Evolutionary conservation across 2,797 vertebrate species (phyloP), one percentile per base, ranked within the genome.

Genomic region (Gymnoscopelus braueri): DNA sequence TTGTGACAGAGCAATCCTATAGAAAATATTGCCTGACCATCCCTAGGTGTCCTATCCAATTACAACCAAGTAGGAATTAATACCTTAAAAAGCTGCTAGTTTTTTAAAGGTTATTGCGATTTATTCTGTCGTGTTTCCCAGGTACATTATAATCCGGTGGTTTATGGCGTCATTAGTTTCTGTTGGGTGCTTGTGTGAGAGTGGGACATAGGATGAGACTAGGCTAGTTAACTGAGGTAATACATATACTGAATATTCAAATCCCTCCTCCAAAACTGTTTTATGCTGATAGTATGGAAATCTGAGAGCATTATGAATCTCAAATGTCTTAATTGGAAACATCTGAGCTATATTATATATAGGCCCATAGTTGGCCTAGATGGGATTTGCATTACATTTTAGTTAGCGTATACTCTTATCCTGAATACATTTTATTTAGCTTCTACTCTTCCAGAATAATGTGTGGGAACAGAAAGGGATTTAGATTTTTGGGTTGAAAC

Each of bases 91-190:
- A 96, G 93, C 93, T 95, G 92, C 89, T 94, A 91, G 89, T 94
- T 95, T 95, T 94, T 94, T 91, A 94, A 93, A 93, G 94, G 92
- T 95, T 95, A 94, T 94, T 95, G 91, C 92, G 94, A 92, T 95
- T 93, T 93, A 95, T 95, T 93, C 89, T 87, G 87, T 80, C 44
- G 19, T 78, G 89, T 92, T 95, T 95, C 89, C 94, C 91, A 89
- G 88, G 77, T 81, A 79, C 91, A 88, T 94, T 91, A 90, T 94
- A 90, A 95, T 94, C 86, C 91, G 94, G 90, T 90, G 87, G 89
- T 93, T 94, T 93, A 92, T 94, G 87, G 92, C 60, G 5, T 83
- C 2, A 71, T 93, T 94, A 90, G 92, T 93, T 93, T 92, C 87
- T 75, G 87, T 91, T 39, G 35, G 35, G 90, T 93, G 92, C 93